A percentile compares a stretch with the other conserved stretches of the same genome.
Evolutionary conservation across 1,140 invertebrate genomes (phyloP).

Genomic region (Drosophila nannoptera): DNA sequence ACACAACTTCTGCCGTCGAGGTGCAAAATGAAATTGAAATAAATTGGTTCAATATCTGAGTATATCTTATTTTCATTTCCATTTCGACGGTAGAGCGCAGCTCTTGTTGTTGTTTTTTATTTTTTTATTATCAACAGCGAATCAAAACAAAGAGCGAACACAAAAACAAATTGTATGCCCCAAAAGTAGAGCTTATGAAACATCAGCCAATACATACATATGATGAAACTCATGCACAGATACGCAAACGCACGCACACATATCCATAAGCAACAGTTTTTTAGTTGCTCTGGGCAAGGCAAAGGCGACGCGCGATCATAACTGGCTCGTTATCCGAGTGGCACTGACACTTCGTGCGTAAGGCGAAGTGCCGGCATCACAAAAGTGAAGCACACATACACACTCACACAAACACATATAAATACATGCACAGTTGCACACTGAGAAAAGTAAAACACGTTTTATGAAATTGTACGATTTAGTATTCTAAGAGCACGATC

Average conservation of each 20-base stretch:
- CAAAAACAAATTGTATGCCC: constrained; percentile 59
- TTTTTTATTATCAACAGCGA: constrained; percentile 51
- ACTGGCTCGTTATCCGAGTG: constrained; percentile 19
- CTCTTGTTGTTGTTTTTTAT: constrained; percentile 22
- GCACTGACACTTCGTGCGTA: constrained; percentile 31
- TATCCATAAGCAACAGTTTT: neutral
- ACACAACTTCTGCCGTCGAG: constrained; percentile 57
- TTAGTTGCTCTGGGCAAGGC: constrained; percentile 6
- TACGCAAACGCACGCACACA: constrained; percentile 6
- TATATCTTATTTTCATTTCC: constrained; percentile 70
- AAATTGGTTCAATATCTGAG: constrained; percentile 68
- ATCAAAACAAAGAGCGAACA: constrained; percentile 61
- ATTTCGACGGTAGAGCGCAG: constrained; percentile 41
- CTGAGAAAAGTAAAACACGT: constrained; percentile 36
- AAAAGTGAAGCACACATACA: constrained; percentile 8
- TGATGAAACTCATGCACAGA: constrained; percentile 1
- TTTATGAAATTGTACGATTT: neutral
- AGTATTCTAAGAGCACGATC: neutral
- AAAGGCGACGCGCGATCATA: constrained; percentile 29
- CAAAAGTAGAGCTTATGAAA: constrained; percentile 53
- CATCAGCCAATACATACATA: constrained; percentile 21
- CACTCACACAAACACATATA: constrained; percentile 1
- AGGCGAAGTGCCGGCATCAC: constrained; percentile 29
- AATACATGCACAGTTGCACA: neutral
- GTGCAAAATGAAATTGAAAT: constrained; percentile 69